Evolutionary conservation across 2,888 invertebrate species (phyloP).

Genomic region (Yponomeuta sedellus): DNA sequence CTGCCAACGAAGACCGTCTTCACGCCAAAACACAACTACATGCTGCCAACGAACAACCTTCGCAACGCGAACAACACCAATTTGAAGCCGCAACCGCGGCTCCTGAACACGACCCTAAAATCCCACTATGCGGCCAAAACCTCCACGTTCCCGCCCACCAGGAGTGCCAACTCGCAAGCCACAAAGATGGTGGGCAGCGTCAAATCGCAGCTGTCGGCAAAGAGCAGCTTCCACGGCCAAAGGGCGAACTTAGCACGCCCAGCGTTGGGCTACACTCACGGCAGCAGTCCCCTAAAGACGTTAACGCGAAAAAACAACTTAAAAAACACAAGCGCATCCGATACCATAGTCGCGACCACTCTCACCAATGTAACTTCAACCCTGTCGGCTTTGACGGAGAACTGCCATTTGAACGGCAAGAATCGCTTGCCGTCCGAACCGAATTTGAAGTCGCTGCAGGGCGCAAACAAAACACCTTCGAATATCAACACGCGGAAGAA

Average conservation of each 20-base stretch:
- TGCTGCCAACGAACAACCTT: slow-evolving; percentile 66
- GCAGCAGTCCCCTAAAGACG: slow-evolving; percentile 55
- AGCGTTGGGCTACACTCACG: slow-evolving; percentile 48
- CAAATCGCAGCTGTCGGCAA: slow-evolving; percentile 32
- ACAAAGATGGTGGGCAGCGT: slow-evolving; percentile 41
- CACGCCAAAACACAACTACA: slow-evolving; percentile 62
- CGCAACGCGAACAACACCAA: slow-evolving; percentile 61
- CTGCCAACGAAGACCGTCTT: slow-evolving; percentile 59
- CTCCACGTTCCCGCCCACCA: slow-evolving; percentile 65
- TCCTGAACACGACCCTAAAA: slow-evolving; percentile 47
- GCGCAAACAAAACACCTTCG: slow-evolving; percentile 37
- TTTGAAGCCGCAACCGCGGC: slow-evolving; percentile 53
- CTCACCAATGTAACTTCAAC: slow-evolving; percentile 60
- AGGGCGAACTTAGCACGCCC: slow-evolving; percentile 65
- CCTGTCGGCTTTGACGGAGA: slow-evolving; percentile 61
- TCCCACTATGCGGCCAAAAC: slow-evolving; percentile 62
- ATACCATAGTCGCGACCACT: slow-evolving; percentile 42
- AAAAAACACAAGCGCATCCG: slow-evolving; percentile 40
- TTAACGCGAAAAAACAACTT: slow-evolving; percentile 53
- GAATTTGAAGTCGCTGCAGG: slow-evolving; percentile 45
- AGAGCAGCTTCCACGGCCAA: slow-evolving; percentile 64
- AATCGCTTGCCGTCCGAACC: slow-evolving; percentile 61
- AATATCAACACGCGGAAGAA: slow-evolving; percentile 55
- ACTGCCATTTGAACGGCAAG: slow-evolving; percentile 67
- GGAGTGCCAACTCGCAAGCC: slow-evolving; percentile 61